These are phyloP conservation scores for Ooceraea biroi DNA, from an alignment of 1,140 invertebrate genomes.

Conservation along the genomic window DNA sequence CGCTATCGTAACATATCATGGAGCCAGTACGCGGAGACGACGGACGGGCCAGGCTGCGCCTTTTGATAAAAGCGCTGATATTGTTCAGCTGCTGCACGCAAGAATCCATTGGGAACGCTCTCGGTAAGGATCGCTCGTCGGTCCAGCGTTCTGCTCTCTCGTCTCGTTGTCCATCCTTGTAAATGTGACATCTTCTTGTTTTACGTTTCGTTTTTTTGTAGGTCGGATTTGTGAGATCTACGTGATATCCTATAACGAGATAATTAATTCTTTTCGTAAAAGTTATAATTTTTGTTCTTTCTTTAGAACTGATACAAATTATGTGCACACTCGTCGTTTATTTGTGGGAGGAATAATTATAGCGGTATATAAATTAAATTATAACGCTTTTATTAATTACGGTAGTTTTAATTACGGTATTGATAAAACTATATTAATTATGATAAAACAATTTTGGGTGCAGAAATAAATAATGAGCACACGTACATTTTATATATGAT, in stretches of 20 bases:
- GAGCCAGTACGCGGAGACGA: conserved; percentile 73
- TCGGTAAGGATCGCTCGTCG: conserved; percentile 76
- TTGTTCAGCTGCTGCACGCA: conserved; percentile 78
- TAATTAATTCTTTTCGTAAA: background rate
- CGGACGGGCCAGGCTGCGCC: conserved; percentile 47
- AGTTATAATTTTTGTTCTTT: background rate
- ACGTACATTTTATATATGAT: background rate
- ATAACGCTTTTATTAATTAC: too few species aligned
- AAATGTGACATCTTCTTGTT: background rate
- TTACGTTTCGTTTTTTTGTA: background rate
- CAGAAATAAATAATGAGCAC: background rate
- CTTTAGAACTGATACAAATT: background rate
- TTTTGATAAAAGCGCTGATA: conserved; percentile 80
- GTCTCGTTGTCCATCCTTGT: background rate
- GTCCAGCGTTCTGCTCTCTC: background rate
- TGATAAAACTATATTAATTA: conserved; percentile 1
- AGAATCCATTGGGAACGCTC: conserved; percentile 80
- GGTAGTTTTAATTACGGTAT: conserved; percentile 6
- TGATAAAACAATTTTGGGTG: background rate
- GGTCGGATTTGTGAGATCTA: background rate
- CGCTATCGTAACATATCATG: conserved; percentile 84
- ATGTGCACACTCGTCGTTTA: background rate
- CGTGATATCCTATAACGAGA: background rate
- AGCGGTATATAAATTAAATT: background rate
- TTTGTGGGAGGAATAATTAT: background rate